phyloP scores from a whole-genome alignment of 2,113 vertebrate genomes.

The Chelonoidis abingdonii region DNA sequence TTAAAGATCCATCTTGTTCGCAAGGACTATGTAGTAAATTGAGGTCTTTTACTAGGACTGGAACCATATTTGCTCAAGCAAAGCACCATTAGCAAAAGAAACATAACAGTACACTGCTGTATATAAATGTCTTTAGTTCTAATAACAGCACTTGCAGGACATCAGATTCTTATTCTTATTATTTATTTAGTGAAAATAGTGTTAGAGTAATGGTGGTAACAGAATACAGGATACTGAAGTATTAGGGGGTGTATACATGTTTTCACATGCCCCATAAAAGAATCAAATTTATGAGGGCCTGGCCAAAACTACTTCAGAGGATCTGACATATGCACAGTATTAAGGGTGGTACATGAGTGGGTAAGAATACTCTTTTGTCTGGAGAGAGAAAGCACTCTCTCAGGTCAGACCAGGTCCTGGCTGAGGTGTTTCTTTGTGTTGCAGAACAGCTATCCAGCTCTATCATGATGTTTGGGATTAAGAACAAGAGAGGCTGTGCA shows the following conservation, averaged over 20 bases:
- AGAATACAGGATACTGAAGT: background rate
- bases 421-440: rapidly evolving
- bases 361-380: background rate
- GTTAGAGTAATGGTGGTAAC: background rate
- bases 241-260: background rate
- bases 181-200: background rate
- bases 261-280: background rate
- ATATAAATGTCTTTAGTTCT: background rate
- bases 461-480: background rate
- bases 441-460: background rate
- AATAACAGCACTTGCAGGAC: background rate
- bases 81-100: background rate
- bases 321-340: background rate
- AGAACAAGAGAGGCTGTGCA: background rate
- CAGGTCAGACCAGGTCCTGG: background rate
- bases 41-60: background rate
- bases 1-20: background rate
- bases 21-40: background rate
- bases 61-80: background rate
- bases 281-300: background rate
- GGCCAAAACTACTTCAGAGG: background rate
- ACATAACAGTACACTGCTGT: background rate
- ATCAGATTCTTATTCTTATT: background rate
- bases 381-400: background rate
- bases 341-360: background rate